Percentiles rank a stretch among this genome's conserved stretches.
phyloP scores from a whole-genome alignment of 1,140 invertebrate species.

The Platorchestia sp. region DNA sequence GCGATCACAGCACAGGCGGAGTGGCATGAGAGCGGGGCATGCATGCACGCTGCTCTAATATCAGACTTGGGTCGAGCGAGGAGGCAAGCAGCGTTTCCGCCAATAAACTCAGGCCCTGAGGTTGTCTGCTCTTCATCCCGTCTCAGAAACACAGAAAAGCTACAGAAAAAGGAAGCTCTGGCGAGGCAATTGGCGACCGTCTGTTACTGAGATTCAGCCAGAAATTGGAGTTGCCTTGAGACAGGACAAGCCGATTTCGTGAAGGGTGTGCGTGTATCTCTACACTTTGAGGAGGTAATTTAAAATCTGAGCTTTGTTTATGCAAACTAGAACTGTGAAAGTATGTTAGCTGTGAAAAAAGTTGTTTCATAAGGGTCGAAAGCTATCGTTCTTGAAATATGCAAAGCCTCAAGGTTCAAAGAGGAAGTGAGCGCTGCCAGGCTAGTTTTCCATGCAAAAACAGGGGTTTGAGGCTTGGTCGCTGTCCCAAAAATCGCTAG shows the following conservation, averaged over 20 bases:
- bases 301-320: neutral
- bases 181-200: neutral
- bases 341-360: neutral
- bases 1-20: neutral
- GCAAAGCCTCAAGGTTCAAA: neutral
- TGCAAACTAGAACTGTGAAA: neutral
- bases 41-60: neutral
- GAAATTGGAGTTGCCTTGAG: neutral
- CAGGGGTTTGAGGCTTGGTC: neutral
- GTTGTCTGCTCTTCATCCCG: neutral
- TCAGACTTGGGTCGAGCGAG: neutral
- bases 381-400: neutral
- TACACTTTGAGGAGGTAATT: neutral
- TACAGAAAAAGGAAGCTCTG: neutral
- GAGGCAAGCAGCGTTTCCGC: neutral
- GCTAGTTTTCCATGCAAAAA: neutral
- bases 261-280: neutral
- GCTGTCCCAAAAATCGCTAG: neutral
- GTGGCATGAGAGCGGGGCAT: neutral
- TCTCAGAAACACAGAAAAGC: neutral
- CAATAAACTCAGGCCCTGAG: slow-evolving; percentile 17
- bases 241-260: neutral
- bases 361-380: neutral
- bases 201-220: neutral
- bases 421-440: neutral